Conservation (phyloP, 2,113 vertebrate species). For the Aegithalos caudatus region DNA sequence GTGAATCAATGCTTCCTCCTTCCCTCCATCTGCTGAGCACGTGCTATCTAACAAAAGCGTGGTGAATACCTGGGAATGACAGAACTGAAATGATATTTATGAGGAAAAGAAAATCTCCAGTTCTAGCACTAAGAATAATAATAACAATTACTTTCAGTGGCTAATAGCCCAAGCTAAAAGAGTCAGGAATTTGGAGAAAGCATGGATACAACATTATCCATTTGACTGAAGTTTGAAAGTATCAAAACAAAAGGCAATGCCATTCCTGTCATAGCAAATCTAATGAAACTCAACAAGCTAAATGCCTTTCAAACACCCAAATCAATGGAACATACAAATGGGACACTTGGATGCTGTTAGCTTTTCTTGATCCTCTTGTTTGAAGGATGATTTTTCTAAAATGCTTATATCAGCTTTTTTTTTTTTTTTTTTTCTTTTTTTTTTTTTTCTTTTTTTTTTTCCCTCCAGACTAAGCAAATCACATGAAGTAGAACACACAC, state of each 20-base stretch:
- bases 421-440: no score
- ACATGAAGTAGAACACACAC: background rate
- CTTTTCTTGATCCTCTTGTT: conserved; percentile 8
- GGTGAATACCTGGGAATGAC: background rate
- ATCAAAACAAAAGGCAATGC: conserved; percentile 12
- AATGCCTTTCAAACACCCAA: background rate
- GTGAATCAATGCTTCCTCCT: background rate
- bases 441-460: no score
- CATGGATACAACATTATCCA: background rate
- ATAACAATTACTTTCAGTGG: background rate
- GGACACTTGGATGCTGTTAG: conserved; percentile 5
- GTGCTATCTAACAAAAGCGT: background rate
- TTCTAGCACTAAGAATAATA: background rate
- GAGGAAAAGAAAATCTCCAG: background rate
- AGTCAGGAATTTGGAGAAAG: background rate
- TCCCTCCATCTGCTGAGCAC: background rate
- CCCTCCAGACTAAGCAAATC: background rate
- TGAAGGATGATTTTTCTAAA: conserved; percentile 15
- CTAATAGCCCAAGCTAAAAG: background rate
- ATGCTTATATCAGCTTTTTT: background rate
- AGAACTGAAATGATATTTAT: background rate
- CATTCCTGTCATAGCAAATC: background rate
- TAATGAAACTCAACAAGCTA: conserved; percentile 21
- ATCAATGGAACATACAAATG: conserved; percentile 12
- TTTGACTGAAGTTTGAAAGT: background rate